Base-by-base conservation (phyloP, 1,140 invertebrate genomes). In the Drosophila nigromelanica region DNA sequence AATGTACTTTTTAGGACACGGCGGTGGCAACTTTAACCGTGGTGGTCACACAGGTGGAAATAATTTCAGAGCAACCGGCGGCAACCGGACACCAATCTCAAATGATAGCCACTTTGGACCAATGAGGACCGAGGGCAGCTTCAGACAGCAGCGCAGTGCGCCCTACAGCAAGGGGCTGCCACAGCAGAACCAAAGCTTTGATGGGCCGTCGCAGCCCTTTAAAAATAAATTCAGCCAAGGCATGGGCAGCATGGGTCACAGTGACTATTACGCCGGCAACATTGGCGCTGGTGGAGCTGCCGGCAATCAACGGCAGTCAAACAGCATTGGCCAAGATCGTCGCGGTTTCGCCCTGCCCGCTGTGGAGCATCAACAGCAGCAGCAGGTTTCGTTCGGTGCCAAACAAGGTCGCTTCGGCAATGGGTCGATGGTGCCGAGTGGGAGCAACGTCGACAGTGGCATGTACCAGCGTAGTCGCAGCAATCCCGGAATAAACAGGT, bases 151-250 rank as follows among this genome's bases (percentile, higher is more conserved):
- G 73, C 90, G 86, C 59, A 87, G 37, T 73, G 83, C 79, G 3
- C 91, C 92, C 5, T 92, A 92, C 33, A 68, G 15, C 15, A 89
- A 91, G 24, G 90, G 91, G 24, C 71, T 73, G 27, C 66, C 75
- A 42, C 73, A 70, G 37, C 78, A 72, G 24, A 76, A 58, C 47
- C 76, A 76, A 43, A 76, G 18, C 42, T 72, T 33, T 39, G 83
- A 81, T 30, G 48, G 60, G 8, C 33, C 56, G 3, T 14, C 54
- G 42, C 74, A 73, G 18, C 61, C 66, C 4, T 78, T 40, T 15
- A 79, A 78, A 40, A 89, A 89, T 37, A 87, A 76, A 59, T 89
- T 87, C 3, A 78, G 55, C 12, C 37, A 33, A 27, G 73, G 76
- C 37, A 63, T 55, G 35, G 71, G 76, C 15, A 67, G 73, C 40